Conservation (phyloP, 53 echinoderm and acorn worm genomes). For the Zoroaster sp. region DNA sequence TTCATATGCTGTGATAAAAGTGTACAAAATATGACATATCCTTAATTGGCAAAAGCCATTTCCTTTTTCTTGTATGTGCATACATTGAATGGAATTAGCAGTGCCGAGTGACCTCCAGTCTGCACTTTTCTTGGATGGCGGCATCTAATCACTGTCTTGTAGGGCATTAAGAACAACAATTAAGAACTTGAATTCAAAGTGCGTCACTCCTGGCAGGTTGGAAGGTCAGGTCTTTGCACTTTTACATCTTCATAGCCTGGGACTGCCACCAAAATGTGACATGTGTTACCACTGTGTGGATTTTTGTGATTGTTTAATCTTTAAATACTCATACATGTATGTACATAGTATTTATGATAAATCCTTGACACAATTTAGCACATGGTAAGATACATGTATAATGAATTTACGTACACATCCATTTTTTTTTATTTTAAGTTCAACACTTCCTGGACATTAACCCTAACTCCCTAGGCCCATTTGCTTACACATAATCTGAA, state of each 20-base stretch:
- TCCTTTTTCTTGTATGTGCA: neutral
- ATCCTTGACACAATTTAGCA: neutral
- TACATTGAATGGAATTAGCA: neutral
- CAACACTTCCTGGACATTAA: no score
- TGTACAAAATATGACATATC: neutral
- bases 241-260: neutral
- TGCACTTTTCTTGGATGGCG: conserved; percentile 40
- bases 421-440: no score
- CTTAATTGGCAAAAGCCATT: conserved; percentile 23
- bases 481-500: no score
- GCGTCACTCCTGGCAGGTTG: conserved; percentile 25
- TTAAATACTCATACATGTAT: neutral
- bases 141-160: conserved; percentile 27
- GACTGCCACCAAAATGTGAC: neutral
- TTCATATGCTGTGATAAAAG: neutral
- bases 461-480: no score
- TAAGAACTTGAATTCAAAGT: conserved; percentile 38
- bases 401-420: neutral
- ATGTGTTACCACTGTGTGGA: neutral
- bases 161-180: conserved; percentile 41
- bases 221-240: conserved; percentile 35
- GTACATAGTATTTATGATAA: neutral
- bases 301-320: neutral
- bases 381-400: neutral
- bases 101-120: neutral